These are phyloP conservation scores for Trematomus bernacchii DNA, from an alignment of 2,797 vertebrate species.

Conservation along the genomic window DNA sequence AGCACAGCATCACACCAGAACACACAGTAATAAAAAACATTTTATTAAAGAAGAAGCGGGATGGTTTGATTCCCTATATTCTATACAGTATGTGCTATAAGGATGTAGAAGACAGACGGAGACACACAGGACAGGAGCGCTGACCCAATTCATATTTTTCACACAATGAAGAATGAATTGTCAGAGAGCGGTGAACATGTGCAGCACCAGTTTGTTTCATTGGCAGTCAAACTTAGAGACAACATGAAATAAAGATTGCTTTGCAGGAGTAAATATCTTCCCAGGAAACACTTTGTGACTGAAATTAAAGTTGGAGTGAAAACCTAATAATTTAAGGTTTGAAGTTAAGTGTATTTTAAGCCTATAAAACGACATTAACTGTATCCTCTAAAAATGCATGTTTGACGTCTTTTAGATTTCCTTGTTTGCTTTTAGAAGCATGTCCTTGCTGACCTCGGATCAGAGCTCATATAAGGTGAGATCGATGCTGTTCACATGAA, in stretches of 20 bases:
- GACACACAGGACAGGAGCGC: constrained; percentile 23
- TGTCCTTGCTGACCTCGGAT: constrained; percentile 18
- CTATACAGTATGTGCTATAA: constrained; percentile 77
- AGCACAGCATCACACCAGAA: background rate
- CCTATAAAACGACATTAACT: background rate
- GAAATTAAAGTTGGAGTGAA: background rate
- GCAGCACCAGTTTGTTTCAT: constrained; percentile 55
- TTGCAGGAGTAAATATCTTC: background rate
- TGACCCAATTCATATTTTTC: constrained; percentile 10
- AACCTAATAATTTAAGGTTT: background rate
- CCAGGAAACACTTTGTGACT: background rate
- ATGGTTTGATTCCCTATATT: constrained; percentile 68
- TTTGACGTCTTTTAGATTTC: background rate
- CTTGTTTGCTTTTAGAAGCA: background rate
- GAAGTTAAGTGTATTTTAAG: background rate
- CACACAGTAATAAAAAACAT: constrained; percentile 58
- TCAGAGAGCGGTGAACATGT: constrained; percentile 31
- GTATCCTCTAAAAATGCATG: background rate
- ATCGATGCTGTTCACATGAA: background rate
- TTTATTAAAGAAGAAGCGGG: constrained; percentile 81
- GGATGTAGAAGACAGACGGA: constrained; percentile 46
- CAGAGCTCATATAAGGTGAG: constrained; percentile 3
- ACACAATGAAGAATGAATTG: constrained; percentile 5
- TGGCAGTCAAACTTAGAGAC: background rate
- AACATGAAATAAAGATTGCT: background rate